Percentiles rank a stretch among this genome's conserved stretches.
Conservation (phyloP, 2,797 vertebrate species). For the Sebastes jordani region DNA sequence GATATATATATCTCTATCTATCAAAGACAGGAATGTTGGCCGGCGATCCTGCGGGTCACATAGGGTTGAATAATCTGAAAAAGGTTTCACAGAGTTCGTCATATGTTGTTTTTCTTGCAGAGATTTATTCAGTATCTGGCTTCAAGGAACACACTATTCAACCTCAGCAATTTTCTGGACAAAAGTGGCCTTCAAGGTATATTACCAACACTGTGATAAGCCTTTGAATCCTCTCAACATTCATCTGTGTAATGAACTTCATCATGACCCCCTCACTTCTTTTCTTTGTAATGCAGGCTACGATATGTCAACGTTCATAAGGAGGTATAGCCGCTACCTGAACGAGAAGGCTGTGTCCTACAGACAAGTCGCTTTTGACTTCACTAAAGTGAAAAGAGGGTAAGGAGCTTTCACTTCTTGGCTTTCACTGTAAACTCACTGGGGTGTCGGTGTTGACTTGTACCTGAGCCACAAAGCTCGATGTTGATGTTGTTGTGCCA, state of each 20-base stretch:
- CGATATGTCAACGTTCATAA: slow-evolving; percentile 96
- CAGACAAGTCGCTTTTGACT: slow-evolving; percentile 97
- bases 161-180: slow-evolving; percentile 96
- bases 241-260: not conserved
- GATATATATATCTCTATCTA: not conserved
- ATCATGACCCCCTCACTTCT: not conserved
- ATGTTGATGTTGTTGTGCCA: not conserved
- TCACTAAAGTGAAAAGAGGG: slow-evolving; percentile 98
- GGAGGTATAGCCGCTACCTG: slow-evolving; percentile 93
- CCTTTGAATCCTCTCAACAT: not conserved
- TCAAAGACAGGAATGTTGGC: rapidly evolving
- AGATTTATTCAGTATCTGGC: slow-evolving; percentile 98
- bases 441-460: not conserved
- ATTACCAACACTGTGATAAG: not conserved
- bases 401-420: slow-evolving; percentile 72
- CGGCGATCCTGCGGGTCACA: too few relatives aligned
- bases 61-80: too few relatives aligned
- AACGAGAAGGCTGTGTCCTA: slow-evolving; percentile 98
- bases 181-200: slow-evolving; percentile 97
- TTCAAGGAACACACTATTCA: slow-evolving; percentile 97
- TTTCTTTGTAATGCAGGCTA: slow-evolving; percentile 83
- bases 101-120: slow-evolving; percentile 72
- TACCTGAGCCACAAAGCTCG: not conserved
- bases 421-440: not conserved
- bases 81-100: not conserved